These are phyloP conservation scores for Papilio xuthus DNA, from an alignment of 1,140 invertebrate genomes.

Conservation along the genomic window DNA sequence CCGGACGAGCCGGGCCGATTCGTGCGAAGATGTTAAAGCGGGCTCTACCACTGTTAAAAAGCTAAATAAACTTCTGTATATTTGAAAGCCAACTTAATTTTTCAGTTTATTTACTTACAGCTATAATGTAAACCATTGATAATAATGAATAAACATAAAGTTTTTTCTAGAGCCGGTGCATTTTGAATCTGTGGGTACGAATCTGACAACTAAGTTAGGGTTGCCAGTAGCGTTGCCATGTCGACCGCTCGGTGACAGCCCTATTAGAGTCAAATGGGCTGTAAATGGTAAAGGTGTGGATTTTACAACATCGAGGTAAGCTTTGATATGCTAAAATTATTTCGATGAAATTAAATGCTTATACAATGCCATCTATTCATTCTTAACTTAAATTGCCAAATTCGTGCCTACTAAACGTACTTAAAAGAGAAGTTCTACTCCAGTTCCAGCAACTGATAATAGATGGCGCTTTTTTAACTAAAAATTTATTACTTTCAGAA, in stretches of 20 bases:
- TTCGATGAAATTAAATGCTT: neutral
- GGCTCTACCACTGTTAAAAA: no score
- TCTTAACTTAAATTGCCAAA: neutral
- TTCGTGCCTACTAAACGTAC: neutral
- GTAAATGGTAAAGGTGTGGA: slow-evolving; percentile 85
- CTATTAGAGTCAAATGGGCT: slow-evolving; percentile 91
- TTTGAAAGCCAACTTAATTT: neutral
- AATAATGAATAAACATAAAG: slow-evolving; percentile 28
- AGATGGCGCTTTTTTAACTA: slow-evolving; percentile 15
- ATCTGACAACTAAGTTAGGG: slow-evolving; percentile 87
- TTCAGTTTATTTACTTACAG: neutral
- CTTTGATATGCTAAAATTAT: neutral
- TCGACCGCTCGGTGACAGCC: slow-evolving; percentile 92
- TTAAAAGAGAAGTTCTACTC: neutral
- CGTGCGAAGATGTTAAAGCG: no score
- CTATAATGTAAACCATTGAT: neutral
- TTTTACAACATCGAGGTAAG: slow-evolving; percentile 68
- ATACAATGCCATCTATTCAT: neutral
- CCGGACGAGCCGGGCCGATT: no score
- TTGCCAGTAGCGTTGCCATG: slow-evolving; percentile 88
- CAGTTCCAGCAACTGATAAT: slow-evolving; percentile 23
- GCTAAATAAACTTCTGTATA: no score
- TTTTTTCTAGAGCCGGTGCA: slow-evolving; percentile 87
- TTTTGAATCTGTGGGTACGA: slow-evolving; percentile 87
- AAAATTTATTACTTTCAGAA: neutral